Conservation (phyloP, 2,113 vertebrate genomes). For the Cyphomyrus discorhynchus region DNA sequence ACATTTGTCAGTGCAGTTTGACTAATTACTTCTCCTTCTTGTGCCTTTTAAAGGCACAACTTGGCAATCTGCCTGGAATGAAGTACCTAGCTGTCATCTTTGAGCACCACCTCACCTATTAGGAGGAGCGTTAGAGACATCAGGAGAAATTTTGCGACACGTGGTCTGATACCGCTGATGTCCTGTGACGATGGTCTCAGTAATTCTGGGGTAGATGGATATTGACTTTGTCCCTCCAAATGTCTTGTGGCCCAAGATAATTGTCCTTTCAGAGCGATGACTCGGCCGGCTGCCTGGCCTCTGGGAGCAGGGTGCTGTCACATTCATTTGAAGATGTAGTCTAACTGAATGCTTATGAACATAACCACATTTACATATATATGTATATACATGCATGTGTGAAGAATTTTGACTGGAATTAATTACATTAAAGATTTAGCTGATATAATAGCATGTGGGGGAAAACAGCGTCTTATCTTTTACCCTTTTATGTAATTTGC, state of each 20-base stretch:
- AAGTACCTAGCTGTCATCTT: constrained; percentile 65
- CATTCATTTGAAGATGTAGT: constrained; percentile 23
- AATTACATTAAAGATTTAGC: neutral
- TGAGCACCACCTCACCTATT: constrained; percentile 61
- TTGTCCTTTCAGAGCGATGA: constrained; percentile 41
- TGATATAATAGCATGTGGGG: neutral
- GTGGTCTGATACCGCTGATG: constrained; percentile 35
- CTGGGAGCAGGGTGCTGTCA: neutral
- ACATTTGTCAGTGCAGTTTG: constrained; percentile 1
- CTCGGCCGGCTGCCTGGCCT: constrained; percentile 33
- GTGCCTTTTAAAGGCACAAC: constrained; percentile 60
- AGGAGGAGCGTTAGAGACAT: constrained; percentile 72
- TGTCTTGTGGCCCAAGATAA: constrained; percentile 41
- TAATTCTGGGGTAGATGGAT: constrained; percentile 47
- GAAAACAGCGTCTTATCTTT: neutral
- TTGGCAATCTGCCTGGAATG: constrained; percentile 61
- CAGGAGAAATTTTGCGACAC: constrained; percentile 52
- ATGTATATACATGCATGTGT: neutral
- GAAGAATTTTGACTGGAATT: neutral
- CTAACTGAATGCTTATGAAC: neutral
- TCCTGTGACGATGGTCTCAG: constrained; percentile 40
- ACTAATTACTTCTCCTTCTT: constrained; percentile 46
- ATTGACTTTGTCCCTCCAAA: constrained; percentile 43
- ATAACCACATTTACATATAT: neutral
- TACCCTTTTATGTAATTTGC: neutral